Percentiles rank a stretch among this genome's conserved stretches.
phyloP scores from a whole-genome alignment of 2,888 invertebrate species.

The Homarus gammarus region DNA sequence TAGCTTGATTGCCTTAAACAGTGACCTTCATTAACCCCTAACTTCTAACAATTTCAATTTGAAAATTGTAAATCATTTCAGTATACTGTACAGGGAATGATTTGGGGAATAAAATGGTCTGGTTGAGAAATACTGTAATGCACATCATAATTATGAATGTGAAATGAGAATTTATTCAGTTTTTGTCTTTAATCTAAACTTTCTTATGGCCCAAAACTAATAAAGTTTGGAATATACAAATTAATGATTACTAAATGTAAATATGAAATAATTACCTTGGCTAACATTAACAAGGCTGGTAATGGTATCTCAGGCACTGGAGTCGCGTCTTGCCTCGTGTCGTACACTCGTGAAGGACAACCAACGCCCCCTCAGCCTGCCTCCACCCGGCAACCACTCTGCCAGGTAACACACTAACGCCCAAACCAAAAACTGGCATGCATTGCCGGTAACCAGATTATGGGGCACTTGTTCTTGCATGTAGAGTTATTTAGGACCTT shows the following conservation, averaged over 20 bases:
- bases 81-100: not conserved
- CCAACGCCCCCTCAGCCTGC: slow-evolving; percentile 75
- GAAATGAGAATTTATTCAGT: not conserved
- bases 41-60: slow-evolving; percentile 16
- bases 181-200: not conserved
- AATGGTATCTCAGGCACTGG: slow-evolving; percentile 81
- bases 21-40: slow-evolving; percentile 39
- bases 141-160: not conserved
- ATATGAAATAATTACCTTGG: slow-evolving; percentile 6
- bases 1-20: slow-evolving; percentile 26
- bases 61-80: not conserved
- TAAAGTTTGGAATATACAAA: not conserved
- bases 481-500: slow-evolving; percentile 1
- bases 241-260: slow-evolving; percentile 16
- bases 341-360: slow-evolving; percentile 76
- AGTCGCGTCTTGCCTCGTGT: slow-evolving; percentile 85
- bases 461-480: slow-evolving; percentile 38
- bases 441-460: slow-evolving; percentile 13
- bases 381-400: slow-evolving; percentile 75
- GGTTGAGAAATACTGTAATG: not conserved
- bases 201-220: not conserved
- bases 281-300: slow-evolving; percentile 52
- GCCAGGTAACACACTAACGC: slow-evolving; percentile 75
- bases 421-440: slow-evolving; percentile 14
- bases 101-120: not conserved